These are phyloP conservation scores for Progne subis DNA, from an alignment of 2,113 vertebrate genomes.

Conservation along the genomic window DNA sequence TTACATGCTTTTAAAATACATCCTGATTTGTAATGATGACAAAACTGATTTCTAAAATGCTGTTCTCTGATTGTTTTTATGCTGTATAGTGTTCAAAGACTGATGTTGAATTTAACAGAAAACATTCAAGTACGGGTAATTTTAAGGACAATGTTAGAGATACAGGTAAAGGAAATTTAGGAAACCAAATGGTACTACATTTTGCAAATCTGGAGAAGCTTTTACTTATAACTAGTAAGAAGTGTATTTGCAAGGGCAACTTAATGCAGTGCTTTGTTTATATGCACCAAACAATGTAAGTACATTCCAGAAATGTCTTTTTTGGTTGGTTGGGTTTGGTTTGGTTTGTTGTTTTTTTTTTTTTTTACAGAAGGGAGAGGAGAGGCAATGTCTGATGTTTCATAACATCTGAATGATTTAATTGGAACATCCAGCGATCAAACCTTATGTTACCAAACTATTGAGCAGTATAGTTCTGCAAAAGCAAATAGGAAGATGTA, in stretches of 20 bases:
- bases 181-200: neutral
- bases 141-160: neutral
- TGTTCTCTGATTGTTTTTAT: neutral
- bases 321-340: neutral
- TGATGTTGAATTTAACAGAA: neutral
- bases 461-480: neutral
- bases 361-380: neutral
- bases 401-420: neutral
- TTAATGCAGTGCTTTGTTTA: constrained; percentile 6
- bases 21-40: neutral
- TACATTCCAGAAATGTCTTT: neutral
- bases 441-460: neutral
- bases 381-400: neutral
- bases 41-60: neutral
- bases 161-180: neutral
- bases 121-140: neutral
- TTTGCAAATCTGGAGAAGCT: neutral
- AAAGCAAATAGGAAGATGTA: neutral
- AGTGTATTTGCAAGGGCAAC: neutral
- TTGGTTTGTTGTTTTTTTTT: neutral
- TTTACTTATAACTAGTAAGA: neutral
- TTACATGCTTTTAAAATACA: neutral
- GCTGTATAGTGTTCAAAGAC: neutral
- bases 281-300: neutral
- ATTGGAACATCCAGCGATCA: constrained; percentile 37